Conservation (phyloP, 2,888 invertebrate genomes). For the Allacma fusca region DNA sequence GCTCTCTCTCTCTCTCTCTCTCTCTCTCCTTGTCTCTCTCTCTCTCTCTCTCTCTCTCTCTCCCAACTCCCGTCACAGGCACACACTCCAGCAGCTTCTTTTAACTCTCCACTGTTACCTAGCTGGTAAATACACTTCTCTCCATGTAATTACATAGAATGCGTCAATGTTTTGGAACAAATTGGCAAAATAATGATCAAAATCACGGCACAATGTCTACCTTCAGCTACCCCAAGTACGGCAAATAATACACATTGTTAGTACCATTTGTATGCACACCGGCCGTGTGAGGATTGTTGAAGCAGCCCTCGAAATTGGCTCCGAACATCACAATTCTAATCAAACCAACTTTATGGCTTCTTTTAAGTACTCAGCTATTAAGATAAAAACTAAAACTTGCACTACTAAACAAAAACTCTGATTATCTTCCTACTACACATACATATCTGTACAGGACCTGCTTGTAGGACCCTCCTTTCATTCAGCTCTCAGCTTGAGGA, state of each 20-base stretch:
- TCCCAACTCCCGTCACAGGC: background rate
- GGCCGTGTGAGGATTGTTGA: background rate
- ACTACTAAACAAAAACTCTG: background rate
- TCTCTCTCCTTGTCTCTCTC: background rate
- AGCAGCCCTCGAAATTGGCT: conserved; percentile 1
- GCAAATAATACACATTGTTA: conserved; percentile 2
- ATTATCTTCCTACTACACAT: background rate
- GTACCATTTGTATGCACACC: background rate
- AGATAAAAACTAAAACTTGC: background rate
- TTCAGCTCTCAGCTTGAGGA: too few relatives aligned
- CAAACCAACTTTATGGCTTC: conserved; percentile 16
- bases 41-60: conserved; percentile 3
- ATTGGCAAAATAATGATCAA: conserved; percentile 12
- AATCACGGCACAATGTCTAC: background rate
- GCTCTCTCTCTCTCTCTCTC: conserved; percentile 6
- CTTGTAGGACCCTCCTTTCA: background rate
- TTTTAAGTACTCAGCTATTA: conserved; percentile 12
- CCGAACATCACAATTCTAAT: conserved; percentile 7
- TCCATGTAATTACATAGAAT: background rate
- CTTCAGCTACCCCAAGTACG: background rate
- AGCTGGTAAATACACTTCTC: conserved; percentile 3
- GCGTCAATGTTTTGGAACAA: conserved; percentile 12
- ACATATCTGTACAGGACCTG: background rate
- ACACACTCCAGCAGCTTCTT: background rate
- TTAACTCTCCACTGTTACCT: background rate